Conservation (phyloP, 1,140 invertebrate genomes). For the Magallana ariakensis region DNA sequence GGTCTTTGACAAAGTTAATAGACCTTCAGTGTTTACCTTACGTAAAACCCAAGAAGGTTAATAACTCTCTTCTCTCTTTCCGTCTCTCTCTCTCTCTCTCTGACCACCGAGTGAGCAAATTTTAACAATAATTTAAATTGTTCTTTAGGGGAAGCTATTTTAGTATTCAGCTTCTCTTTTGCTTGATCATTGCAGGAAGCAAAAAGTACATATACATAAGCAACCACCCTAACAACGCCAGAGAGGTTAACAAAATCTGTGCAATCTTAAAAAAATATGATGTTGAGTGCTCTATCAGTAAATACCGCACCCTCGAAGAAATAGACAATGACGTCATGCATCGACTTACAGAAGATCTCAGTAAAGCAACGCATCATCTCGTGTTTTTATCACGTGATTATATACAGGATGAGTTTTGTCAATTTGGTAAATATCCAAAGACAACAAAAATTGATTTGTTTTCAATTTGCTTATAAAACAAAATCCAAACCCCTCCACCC, state of each 20-base stretch:
- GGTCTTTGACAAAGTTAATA: background rate
- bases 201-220: background rate
- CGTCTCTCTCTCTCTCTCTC: too few species aligned
- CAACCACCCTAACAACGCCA: background rate
- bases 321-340: background rate
- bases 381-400: constrained; percentile 23
- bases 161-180: too few species aligned
- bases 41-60: background rate
- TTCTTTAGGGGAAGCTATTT: too few species aligned
- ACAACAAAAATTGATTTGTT: too few species aligned
- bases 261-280: background rate
- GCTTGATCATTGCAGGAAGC: background rate
- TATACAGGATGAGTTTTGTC: background rate
- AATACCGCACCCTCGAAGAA: background rate
- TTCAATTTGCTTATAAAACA: too few species aligned
- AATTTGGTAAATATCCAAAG: background rate
- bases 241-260: background rate
- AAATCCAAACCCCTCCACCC: too few species aligned
- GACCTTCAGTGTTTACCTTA: constrained; percentile 5
- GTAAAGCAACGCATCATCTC: background rate
- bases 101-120: too few species aligned
- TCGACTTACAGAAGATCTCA: constrained; percentile 1
- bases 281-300: background rate
- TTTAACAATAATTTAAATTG: too few species aligned
- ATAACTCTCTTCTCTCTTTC: too few species aligned